Evolutionary conservation across 2,113 vertebrate genomes (phyloP).

Genomic region (Myiopsitta monachus): DNA sequence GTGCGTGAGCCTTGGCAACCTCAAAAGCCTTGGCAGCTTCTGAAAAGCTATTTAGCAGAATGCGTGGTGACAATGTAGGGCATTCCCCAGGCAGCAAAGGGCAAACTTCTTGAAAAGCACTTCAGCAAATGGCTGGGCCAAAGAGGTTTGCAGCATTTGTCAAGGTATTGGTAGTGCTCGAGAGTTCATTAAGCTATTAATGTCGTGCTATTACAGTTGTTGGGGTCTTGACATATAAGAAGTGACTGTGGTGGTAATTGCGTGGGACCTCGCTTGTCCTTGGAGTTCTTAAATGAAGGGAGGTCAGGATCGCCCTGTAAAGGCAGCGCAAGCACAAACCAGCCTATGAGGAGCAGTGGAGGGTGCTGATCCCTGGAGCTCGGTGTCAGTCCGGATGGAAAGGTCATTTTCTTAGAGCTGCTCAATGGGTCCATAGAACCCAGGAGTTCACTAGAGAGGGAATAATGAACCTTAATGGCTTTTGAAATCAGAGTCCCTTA

Average conservation of each 20-base stretch:
- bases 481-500: not conserved
- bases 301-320: not conserved
- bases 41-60: not conserved
- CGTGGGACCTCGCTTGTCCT: fast-evolving
- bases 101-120: not conserved
- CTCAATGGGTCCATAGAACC: fast-evolving
- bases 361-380: not conserved
- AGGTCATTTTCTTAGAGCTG: not conserved
- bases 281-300: not conserved
- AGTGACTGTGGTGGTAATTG: not conserved
- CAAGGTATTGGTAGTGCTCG: not conserved
- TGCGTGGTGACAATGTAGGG: not conserved
- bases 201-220: fast-evolving
- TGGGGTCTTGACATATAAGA: not conserved
- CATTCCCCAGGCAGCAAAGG: not conserved
- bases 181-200: not conserved
- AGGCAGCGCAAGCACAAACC: not conserved
- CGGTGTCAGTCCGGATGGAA: fast-evolving
- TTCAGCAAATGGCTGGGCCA: not conserved
- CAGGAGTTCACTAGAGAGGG: not conserved
- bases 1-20: not conserved
- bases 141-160: not conserved
- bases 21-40: not conserved
- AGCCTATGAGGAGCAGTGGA: fast-evolving
- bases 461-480: not conserved